A percentile compares a stretch with the other conserved stretches of the same genome.
Conservation (phyloP, 92 coral and sea anemone species). For the Parazoanthus swiftii region DNA sequence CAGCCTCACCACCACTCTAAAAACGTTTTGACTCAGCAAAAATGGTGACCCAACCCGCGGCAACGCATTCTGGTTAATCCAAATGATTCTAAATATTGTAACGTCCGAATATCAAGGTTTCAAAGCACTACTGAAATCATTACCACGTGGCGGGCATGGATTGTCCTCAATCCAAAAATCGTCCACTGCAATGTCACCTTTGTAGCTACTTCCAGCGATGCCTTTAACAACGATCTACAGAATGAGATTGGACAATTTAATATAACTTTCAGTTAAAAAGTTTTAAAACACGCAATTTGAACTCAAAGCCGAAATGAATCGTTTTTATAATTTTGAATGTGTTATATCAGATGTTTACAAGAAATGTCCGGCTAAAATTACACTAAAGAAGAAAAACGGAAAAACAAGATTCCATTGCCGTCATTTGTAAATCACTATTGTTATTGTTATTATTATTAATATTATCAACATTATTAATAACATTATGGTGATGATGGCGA, state of each 20-base stretch:
- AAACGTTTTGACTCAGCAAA: background rate
- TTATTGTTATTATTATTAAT: too few relatives aligned
- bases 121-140: background rate
- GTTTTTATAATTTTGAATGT: too few relatives aligned
- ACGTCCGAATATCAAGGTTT: background rate
- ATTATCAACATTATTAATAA: too few relatives aligned
- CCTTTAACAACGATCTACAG: conserved; percentile 85
- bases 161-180: conserved; percentile 93
- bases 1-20: too few relatives aligned
- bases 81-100: too few relatives aligned
- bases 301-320: too few relatives aligned
- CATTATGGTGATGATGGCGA: too few relatives aligned
- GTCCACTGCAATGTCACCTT: conserved; percentile 94
- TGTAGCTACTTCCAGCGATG: conserved; percentile 75
- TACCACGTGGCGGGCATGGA: conserved; percentile 99
- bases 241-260: background rate
- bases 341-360: too few relatives aligned
- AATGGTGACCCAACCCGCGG: background rate
- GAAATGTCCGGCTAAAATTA: too few relatives aligned
- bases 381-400: too few relatives aligned
- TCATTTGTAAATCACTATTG: too few relatives aligned
- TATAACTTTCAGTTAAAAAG: background rate
- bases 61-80: background rate
- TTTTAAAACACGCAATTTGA: background rate
- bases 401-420: too few relatives aligned